Evolutionary conservation across 2,113 vertebrate species (phyloP), one percentile per base, ranked within the genome.

Genomic region (Lota lota): DNA sequence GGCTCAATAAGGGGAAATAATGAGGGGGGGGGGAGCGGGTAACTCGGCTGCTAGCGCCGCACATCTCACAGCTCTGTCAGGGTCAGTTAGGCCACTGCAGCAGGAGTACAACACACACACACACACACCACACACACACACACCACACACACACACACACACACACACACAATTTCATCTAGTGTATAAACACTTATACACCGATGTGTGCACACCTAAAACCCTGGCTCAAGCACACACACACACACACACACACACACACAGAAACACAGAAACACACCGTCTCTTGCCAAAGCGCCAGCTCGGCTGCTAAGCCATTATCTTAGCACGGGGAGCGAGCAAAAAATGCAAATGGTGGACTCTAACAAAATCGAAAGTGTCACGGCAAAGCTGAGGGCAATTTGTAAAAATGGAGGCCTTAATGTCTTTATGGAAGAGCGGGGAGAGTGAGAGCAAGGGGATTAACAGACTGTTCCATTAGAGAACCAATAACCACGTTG

Each of bases 391-490:
- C 88, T 85, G 84, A 85, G 73, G 80, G 88, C 89, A 88, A 83
- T 91, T 91, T 89, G 83, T 87, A 82, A 83, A 89, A 87, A 88
- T 69, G 7, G 72, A 81, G 83, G 79, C 81, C 79, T 78, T 89
- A 90, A 87, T 83, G 83, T 89, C 84, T 90, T 91, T 70, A 84
- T 82, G 79, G 76, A 85, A 71, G 74, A 74, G 74, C 80, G 81
- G 76, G 68, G 73, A 83, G 76, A 78, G 81, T 62, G 79, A 65
- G 81, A 72, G 82, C 40, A 57, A 73, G 76, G 64, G 84, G 86
- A 90, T 90, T 90, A 92, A 88, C 79, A 88, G 83, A 84, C 79
- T 85, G 80, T 88, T 91, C 85, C 82, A 88, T 88, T 88, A 88
- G 74, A 82, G 87, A 89, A 88, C 88, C 87, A 88, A 87, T 90